A percentile compares a stretch with the other conserved stretches of the same genome.
These are phyloP conservation scores for Catonia carolina DNA, from an alignment of 2,888 invertebrate genomes.

Conservation along the genomic window DNA sequence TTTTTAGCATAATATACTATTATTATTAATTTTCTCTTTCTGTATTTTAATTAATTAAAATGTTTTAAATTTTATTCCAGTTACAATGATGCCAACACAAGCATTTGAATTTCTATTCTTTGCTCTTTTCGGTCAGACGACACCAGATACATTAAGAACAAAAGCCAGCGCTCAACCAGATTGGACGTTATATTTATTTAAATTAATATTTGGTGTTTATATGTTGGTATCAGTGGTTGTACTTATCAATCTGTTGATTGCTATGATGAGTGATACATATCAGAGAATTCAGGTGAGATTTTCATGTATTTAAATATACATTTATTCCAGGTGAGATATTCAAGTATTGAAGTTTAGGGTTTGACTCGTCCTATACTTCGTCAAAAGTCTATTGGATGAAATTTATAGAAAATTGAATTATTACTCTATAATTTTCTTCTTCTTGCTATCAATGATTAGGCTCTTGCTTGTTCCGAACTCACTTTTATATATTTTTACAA, in stretches of 20 bases:
- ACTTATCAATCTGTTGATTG: conserved; percentile 97
- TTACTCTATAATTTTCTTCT: background rate
- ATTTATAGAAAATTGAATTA: background rate
- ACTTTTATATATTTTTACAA: too few species aligned
- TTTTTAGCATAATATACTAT: too few species aligned
- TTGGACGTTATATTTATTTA: conserved; percentile 83
- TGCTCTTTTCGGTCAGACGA: conserved; percentile 94
- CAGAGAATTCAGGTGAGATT: conserved; percentile 87
- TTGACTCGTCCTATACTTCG: background rate
- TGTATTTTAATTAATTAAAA: too few species aligned
- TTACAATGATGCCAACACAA: conserved; percentile 82
- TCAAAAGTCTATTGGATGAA: background rate
- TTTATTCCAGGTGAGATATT: background rate
- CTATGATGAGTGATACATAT: conserved; percentile 99
- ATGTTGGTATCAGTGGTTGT: conserved; percentile 99
- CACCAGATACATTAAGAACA: conserved; percentile 69
- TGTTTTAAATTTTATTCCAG: conserved; percentile 52
- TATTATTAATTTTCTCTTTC: too few species aligned
- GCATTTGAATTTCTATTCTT: conserved; percentile 98
- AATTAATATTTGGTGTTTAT: conserved; percentile 86
- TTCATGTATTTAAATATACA: background rate
- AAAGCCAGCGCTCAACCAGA: conserved; percentile 59
- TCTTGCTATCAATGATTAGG: too few species aligned
- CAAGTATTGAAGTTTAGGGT: background rate
- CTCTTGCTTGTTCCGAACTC: too few species aligned